phyloP scores from a whole-genome alignment of 1,140 invertebrate genomes.

The Pogonomyrmex barbatus region DNA sequence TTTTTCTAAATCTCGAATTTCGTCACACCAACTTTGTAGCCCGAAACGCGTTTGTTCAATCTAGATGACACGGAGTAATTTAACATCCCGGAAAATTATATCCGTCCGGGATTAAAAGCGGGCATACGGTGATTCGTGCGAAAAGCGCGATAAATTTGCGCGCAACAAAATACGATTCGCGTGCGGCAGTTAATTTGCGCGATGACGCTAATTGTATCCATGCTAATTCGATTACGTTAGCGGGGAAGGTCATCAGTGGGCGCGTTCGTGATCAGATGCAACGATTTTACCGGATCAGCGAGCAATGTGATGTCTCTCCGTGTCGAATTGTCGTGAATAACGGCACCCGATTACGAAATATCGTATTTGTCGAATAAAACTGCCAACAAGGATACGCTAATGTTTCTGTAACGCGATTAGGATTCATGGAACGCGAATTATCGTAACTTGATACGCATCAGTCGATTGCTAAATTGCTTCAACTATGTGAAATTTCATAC shows the following conservation, averaged over 20 bases:
- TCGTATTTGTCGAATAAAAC: constrained; percentile 12
- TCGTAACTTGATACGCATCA: neutral
- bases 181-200: constrained; percentile 54
- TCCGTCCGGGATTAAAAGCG: constrained; percentile 23
- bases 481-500: neutral
- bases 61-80: neutral
- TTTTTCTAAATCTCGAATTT: neutral
- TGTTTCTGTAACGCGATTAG: neutral
- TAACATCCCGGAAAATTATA: neutral
- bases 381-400: constrained; percentile 4
- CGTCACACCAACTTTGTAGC: neutral
- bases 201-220: constrained; percentile 48
- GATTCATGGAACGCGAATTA: neutral
- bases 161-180: constrained; percentile 20
- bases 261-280: constrained; percentile 37
- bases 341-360: neutral
- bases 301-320: constrained; percentile 31
- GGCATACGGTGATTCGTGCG: constrained; percentile 7
- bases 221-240: constrained; percentile 53
- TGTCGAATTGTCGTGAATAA: constrained; percentile 18
- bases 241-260: constrained; percentile 33
- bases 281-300: constrained; percentile 40
- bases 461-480: neutral
- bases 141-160: constrained; percentile 40
- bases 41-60: neutral